Conservation (phyloP, 1,140 invertebrate species). For the Pseudoatta argentina region DNA sequence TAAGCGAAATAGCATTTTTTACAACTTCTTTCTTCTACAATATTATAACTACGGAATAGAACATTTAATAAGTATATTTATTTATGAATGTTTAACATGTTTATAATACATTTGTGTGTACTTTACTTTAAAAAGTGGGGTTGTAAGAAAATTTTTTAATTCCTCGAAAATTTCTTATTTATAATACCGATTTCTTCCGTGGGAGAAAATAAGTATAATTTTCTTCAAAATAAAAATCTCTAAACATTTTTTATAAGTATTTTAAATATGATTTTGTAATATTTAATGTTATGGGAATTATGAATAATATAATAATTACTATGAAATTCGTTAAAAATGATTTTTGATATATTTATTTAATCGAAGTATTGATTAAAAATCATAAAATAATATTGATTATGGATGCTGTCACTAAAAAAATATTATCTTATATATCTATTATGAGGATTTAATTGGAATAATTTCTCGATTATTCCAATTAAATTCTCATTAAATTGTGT, state of each 20-base stretch:
- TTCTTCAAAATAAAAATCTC: not conserved
- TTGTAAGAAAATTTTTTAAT: too few species aligned
- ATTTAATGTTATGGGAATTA: not conserved
- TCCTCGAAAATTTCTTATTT: not conserved
- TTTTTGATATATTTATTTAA: not conserved
- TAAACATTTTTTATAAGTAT: not conserved
- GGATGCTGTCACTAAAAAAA: not conserved
- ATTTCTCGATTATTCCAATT: not conserved
- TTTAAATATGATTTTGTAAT: not conserved
- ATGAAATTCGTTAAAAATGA: not conserved
- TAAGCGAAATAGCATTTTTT: constrained; percentile 42
- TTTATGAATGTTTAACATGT: not conserved
- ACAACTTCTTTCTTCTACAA: constrained; percentile 2
- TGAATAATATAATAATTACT: not conserved
- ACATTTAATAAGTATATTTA: constrained; percentile 17
- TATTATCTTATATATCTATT: not conserved
- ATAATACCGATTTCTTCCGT: not conserved
- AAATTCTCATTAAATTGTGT: not conserved
- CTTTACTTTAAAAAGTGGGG: not conserved
- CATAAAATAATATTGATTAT: not conserved
- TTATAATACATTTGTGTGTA: not conserved
- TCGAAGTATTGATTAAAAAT: not conserved
- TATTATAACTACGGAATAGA: constrained; percentile 23
- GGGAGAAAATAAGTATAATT: not conserved
- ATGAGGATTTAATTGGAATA: too few species aligned